Percentiles rank a stretch among this genome's conserved stretches.
These are phyloP conservation scores for Tricholauxania praeusta DNA, from an alignment of 2,888 invertebrate genomes.

Conservation along the genomic window DNA sequence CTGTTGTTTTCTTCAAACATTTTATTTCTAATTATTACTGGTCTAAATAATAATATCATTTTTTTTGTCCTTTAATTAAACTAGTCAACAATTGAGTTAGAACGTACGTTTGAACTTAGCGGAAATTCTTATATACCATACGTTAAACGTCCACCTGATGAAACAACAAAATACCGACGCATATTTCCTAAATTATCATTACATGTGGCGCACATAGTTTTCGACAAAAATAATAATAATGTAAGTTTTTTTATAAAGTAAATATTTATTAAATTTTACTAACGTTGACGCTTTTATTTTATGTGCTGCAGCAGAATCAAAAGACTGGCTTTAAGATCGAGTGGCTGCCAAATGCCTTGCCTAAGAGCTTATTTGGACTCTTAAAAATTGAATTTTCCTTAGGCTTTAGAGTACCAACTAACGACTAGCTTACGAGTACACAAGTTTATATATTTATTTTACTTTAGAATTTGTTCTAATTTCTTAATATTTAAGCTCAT, in stretches of 20 bases:
- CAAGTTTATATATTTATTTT: background rate
- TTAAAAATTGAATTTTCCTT: constrained; percentile 79
- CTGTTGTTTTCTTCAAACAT: too few species aligned
- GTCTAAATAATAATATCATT: background rate
- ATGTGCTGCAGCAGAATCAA: constrained; percentile 58
- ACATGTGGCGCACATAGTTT: constrained; percentile 57
- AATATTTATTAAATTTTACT: constrained; percentile 5
- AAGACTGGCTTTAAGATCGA: constrained; percentile 78
- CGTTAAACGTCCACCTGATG: constrained; percentile 42
- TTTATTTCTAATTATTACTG: background rate
- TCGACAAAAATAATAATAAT: constrained; percentile 49
- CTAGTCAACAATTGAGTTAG: constrained; percentile 47
- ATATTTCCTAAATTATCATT: constrained; percentile 56
- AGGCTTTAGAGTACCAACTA: constrained; percentile 69
- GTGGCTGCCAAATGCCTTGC: constrained; percentile 82
- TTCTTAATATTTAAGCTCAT: constrained; percentile 35
- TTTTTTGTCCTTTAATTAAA: background rate
- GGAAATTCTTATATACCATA: constrained; percentile 55
- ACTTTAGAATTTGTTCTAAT: background rate
- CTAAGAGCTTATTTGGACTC: constrained; percentile 78
- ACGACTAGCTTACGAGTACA: constrained; percentile 16
- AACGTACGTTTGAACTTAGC: constrained; percentile 54
- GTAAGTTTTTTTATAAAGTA: constrained; percentile 38
- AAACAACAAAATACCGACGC: constrained; percentile 50
- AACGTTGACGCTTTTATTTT: constrained; percentile 15